phyloP scores from a whole-genome alignment of 2,888 invertebrate genomes.

The Cyrtodaria siliqua region DNA sequence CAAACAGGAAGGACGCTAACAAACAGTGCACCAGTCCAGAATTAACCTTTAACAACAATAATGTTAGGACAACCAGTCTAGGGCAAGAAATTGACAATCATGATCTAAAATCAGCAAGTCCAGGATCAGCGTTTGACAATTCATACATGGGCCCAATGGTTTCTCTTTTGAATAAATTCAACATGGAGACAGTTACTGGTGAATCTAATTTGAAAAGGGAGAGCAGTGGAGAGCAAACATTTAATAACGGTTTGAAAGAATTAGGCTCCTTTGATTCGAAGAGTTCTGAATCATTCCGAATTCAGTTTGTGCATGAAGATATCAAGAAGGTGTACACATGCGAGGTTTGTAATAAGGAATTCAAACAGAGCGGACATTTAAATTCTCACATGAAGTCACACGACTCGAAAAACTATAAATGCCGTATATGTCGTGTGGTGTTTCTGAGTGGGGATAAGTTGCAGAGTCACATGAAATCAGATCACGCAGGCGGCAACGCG shows the following conservation, averaged over 20 bases:
- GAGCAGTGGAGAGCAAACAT: constrained; percentile 6
- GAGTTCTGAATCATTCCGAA: too few species aligned
- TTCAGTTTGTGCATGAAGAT: too few species aligned
- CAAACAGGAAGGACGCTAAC: neutral
- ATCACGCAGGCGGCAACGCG: constrained; percentile 65
- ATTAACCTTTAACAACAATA: too few species aligned
- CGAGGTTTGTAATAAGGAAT: constrained; percentile 47
- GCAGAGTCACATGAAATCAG: constrained; percentile 59
- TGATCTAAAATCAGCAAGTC: too few species aligned
- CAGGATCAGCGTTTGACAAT: too few species aligned
- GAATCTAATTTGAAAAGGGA: neutral
- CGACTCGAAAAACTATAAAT: constrained; percentile 31
- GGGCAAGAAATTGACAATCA: too few species aligned
- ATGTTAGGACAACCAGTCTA: too few species aligned
- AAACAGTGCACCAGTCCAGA: neutral
- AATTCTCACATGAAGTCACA: constrained; percentile 59
- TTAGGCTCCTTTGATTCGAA: too few species aligned
- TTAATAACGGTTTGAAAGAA: constrained; percentile 19
- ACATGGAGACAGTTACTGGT: constrained; percentile 9
- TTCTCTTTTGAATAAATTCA: constrained; percentile 36
- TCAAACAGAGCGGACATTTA: constrained; percentile 58
- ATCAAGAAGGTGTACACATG: constrained; percentile 36
- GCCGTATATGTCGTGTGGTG: constrained; percentile 60
- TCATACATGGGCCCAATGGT: constrained; percentile 38
- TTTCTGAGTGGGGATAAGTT: constrained; percentile 54